Conservation (phyloP, 2,797 vertebrate genomes). For the Spheniscus humboldti region DNA sequence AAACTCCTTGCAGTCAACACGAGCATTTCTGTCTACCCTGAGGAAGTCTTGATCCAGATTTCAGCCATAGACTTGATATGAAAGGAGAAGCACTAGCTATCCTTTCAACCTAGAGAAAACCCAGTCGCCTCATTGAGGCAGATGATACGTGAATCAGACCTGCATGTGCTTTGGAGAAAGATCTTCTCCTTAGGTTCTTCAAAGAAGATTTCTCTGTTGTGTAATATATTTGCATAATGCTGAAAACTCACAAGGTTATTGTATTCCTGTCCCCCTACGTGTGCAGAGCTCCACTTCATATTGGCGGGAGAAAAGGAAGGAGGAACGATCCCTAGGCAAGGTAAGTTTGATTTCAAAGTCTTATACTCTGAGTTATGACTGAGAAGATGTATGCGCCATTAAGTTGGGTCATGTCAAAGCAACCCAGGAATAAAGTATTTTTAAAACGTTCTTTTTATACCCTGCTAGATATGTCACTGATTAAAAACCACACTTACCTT, state of each 20-base stretch:
- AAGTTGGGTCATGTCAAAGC: neutral
- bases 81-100: too few species aligned
- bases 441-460: neutral
- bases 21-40: accelerated
- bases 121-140: accelerated
- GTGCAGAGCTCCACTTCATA: neutral
- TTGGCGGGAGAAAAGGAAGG: neutral
- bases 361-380: neutral
- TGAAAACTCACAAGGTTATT: neutral
- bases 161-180: neutral
- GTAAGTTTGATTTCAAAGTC: neutral
- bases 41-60: neutral
- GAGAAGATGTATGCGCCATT: neutral
- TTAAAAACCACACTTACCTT: neutral
- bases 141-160: neutral
- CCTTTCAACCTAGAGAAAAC: neutral
- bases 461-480: neutral
- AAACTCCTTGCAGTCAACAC: neutral
- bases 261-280: neutral
- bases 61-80: accelerated
- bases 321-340: neutral
- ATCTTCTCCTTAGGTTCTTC: neutral
- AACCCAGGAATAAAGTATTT: neutral
- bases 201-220: neutral
- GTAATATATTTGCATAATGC: neutral